Conservation (phyloP, 2,888 invertebrate species). For the Malthinus seriepunctatus region DNA sequence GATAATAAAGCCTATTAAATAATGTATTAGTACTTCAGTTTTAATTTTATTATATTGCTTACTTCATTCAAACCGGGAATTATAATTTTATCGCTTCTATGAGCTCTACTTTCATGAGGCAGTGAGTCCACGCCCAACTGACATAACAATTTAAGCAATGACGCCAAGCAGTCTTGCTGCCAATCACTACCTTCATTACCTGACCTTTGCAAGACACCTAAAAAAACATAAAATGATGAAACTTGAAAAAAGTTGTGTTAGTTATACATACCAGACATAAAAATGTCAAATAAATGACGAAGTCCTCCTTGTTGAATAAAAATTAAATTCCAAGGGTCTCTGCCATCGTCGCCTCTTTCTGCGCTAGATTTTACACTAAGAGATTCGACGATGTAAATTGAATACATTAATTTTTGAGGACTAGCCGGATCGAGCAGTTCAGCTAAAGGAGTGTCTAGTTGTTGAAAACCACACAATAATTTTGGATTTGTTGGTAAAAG, state of each 20-base stretch:
- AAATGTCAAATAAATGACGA: conserved; percentile 86
- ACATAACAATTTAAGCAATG: conserved; percentile 82
- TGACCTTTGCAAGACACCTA: conserved; percentile 72
- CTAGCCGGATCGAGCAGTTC: conserved; percentile 85
- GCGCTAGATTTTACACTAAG: conserved; percentile 55
- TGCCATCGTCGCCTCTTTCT: conserved; percentile 34
- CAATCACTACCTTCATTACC: conserved; percentile 83
- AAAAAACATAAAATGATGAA: conserved; percentile 15
- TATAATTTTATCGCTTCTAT: conserved; percentile 63
- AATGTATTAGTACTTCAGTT: conserved; percentile 1
- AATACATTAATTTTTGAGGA: conserved; percentile 94
- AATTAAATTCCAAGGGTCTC: conserved; percentile 69
- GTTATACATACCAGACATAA: conserved; percentile 72
- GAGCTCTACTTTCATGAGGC: conserved; percentile 45
- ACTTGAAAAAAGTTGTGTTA: background rate
- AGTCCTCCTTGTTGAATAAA: conserved; percentile 89
- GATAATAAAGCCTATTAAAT: conserved; percentile 66
- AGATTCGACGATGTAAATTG: conserved; percentile 86
- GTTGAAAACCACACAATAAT: conserved; percentile 81
- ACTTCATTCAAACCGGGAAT: conserved; percentile 76
- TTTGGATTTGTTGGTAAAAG: conserved; percentile 89
- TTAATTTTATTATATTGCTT: conserved; percentile 23
- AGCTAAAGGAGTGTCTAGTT: conserved; percentile 69
- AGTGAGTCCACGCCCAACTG: conserved; percentile 77
- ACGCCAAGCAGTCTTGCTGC: conserved; percentile 93